Conservation (phyloP, 2,888 invertebrate genomes). For the Andrena trimmerana region DNA sequence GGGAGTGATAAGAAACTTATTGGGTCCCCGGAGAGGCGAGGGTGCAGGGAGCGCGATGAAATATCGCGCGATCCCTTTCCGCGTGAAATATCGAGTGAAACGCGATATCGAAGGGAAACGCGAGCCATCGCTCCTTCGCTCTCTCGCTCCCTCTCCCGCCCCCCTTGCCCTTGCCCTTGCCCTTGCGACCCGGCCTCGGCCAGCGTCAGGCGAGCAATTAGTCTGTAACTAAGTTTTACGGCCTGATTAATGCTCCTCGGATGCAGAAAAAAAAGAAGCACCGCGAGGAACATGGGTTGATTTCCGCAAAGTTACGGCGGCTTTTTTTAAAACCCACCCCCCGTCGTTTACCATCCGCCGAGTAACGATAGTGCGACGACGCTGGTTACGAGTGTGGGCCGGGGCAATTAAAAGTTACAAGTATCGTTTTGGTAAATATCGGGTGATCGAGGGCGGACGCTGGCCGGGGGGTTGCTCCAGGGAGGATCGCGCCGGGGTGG, state of each 20-base stretch:
- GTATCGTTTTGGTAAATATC: slow-evolving; percentile 40
- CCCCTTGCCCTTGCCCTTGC: background rate
- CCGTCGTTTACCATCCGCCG: background rate
- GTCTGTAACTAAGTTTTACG: slow-evolving; percentile 55
- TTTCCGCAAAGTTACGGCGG: background rate
- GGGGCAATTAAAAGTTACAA: slow-evolving; percentile 45
- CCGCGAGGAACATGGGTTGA: background rate
- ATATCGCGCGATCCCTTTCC: slow-evolving; percentile 7
- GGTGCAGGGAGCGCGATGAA: background rate
- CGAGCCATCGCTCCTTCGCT: slow-evolving; percentile 18
- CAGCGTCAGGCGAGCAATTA: slow-evolving; percentile 37
- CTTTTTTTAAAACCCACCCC: background rate
- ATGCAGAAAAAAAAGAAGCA: background rate
- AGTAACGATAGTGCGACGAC: too few relatives aligned
- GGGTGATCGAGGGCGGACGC: slow-evolving; percentile 2
- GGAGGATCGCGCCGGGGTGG: too few relatives aligned
- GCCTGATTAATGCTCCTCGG: slow-evolving; percentile 34
- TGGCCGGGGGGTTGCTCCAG: background rate
- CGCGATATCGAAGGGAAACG: slow-evolving; percentile 24
- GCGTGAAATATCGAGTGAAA: slow-evolving; percentile 30
- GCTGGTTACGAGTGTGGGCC: slow-evolving; percentile 1
- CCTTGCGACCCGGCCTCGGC: background rate
- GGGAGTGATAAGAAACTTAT: slow-evolving; percentile 33
- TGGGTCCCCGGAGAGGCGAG: slow-evolving; percentile 4
- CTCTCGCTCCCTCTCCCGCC: too few relatives aligned